Base-by-base conservation (phyloP, 2,797 vertebrate species). In the Lagocephalus sceleratus region DNA sequence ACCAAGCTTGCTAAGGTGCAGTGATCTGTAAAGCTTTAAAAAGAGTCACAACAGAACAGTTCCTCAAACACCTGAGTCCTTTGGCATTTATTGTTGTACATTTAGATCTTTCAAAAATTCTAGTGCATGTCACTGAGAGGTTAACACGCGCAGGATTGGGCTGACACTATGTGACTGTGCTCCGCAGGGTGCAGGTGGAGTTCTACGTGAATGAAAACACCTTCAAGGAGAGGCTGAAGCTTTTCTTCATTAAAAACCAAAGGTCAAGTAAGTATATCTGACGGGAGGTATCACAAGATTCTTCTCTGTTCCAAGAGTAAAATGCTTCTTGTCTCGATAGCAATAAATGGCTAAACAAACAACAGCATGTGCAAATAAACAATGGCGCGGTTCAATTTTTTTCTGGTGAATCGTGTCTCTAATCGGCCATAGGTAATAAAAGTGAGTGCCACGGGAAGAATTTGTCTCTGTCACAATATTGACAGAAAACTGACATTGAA, bases 171-270 rank as follows among this genome's bases (percentile, higher is more conserved):
- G 42, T 44, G 17, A 15, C 42, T 20, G 17, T 44, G 10, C 17
- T 48, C 58, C 11, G 10, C 81, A 93, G 92, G 87, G 92, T 93
- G 45, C 91, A 93, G 78, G 92, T 93, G 73, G 92, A 93, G 83
- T 93, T 93, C 79, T 93, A 93, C 25, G 91, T 93, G 26, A 92
- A 93, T 4, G 92, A 93, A 81, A 93, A 93, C 82, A 93, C 92
- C 58, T 93, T 93, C 76, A 93, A 93, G 84, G 92, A 93, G 81
- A 86, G 92, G 44, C 85, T 93, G 82, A 93, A 93, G 86, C 89
- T 93, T 55, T 93, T 93, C 82, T 93, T 93, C 86, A 93, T 93
- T 86, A 93, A 93, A 87, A 93, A 93, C 89, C 92, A 93, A 89
- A 91, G 92, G 88, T 93, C 92, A 85, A 93, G 92, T 93, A 89